Percentiles rank a stretch among this genome's conserved stretches.
phyloP scores from a whole-genome alignment of 1,140 invertebrate genomes.

The Megalonaias nervosa region DNA sequence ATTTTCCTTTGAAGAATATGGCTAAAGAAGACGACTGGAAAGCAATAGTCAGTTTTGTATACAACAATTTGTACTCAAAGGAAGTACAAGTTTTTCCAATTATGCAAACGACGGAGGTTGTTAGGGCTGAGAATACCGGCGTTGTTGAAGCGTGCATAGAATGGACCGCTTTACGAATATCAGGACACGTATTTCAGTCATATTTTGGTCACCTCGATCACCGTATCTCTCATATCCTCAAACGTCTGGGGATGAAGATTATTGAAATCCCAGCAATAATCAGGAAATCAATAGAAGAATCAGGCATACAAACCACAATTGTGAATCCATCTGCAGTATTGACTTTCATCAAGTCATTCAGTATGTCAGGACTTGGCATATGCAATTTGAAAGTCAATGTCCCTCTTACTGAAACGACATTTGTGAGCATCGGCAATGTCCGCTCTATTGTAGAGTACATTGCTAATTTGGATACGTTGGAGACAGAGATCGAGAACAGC shows the following conservation, averaged over 20 bases:
- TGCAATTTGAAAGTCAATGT: conserved; percentile 19
- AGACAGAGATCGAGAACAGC: background rate
- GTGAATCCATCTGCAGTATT: conserved; percentile 6
- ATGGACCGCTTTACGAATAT: too few relatives aligned
- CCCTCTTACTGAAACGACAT: conserved; percentile 10
- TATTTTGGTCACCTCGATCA: too few relatives aligned
- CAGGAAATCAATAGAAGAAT: too few relatives aligned
- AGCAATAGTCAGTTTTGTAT: conserved; percentile 7
- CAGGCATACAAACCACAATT: too few relatives aligned
- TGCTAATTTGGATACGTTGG: background rate
- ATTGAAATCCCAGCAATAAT: too few relatives aligned
- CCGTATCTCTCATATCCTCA: too few relatives aligned
- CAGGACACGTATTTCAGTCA: too few relatives aligned
- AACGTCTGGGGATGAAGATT: too few relatives aligned
- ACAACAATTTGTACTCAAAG: conserved; percentile 2
- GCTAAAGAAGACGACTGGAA: conserved; percentile 18
- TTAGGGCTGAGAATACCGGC: too few relatives aligned
- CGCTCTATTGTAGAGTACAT: background rate
- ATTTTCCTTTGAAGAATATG: conserved; percentile 29
- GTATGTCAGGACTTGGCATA: background rate
- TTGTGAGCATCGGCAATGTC: background rate
- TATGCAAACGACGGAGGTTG: too few relatives aligned
- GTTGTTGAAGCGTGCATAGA: too few relatives aligned
- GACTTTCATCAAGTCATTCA: conserved; percentile 22
- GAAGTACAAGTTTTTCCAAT: background rate